Base-by-base conservation (phyloP, 1,140 invertebrate species). In the Gonatopus flavifemur region DNA sequence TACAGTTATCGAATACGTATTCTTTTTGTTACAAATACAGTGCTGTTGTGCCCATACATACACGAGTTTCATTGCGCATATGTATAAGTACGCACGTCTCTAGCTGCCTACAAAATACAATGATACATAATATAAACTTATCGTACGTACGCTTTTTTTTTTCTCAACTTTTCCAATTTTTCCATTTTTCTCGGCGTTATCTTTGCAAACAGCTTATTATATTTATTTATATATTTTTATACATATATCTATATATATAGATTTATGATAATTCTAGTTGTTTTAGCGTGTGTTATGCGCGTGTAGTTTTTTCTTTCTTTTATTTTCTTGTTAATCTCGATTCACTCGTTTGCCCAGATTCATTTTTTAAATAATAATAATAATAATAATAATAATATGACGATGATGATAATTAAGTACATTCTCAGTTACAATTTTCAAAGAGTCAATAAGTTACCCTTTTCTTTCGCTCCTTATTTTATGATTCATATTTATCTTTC, bases 71-170 rank as follows among this genome's bases (percentile, higher is more conserved):
- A 35, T 45, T 55, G 52, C 59, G 62, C 53, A 53, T 65, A 61
- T 66, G 52, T 56, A 55, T 60, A 62, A 48, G 52, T 64, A 67
- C 54, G 56, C 44, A 44, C n/a, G n/a, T n/a, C n/a, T n/a, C 57
- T 68, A 69, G 66, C 66, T 66, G 64, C 55, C 67, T 68, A 67
- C 56, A 62, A 67, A 70, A 68, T 67, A 69, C 60, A 65, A 63
- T 59, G 56, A 39, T 68, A 64, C 64, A 58, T 64, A 48, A 52
- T 62, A 67, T 55, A 69, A 69, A 69, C 66, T 58, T n/a, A n/a
- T n/a, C 62, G 48, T 60, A 58, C 53, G 40, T 40, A 12, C 40
- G 28, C 24, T 31, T 10, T 49, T 39, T 54, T 24, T 35, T 38
- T 25, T 53, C 33, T 36, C 16, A 31, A 37, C 40, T 35, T 15